Evolutionary conservation across 2,113 vertebrate species (phyloP).

Genomic region (Rhinoderma darwinii): DNA sequence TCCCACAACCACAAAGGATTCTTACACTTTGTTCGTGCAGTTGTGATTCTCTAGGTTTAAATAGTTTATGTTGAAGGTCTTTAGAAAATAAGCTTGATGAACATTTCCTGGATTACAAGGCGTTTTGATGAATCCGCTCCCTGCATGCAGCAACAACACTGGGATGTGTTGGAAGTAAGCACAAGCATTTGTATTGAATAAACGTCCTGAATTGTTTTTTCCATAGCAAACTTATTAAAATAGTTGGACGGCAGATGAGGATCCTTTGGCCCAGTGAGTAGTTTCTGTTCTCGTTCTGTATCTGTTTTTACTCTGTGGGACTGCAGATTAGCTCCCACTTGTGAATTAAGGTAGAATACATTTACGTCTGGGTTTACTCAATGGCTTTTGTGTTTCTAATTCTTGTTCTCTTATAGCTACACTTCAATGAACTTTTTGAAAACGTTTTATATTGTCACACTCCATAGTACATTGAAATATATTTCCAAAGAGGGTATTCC

Average conservation of each 20-base stretch:
- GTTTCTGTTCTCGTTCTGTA: slow-evolving; percentile 11
- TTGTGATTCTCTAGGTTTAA: background rate
- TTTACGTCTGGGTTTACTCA: background rate
- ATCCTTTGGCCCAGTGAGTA: slow-evolving; percentile 17
- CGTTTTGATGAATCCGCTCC: background rate
- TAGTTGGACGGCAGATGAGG: slow-evolving; percentile 30
- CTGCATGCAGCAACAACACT: background rate
- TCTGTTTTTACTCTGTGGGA: slow-evolving; percentile 16
- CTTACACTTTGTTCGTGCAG: background rate
- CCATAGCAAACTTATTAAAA: slow-evolving; percentile 15
- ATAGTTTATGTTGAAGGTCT: background rate
- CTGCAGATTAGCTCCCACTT: background rate
- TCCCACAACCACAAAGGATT: background rate
- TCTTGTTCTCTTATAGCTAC: background rate
- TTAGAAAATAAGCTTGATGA: background rate
- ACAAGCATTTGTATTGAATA: slow-evolving; percentile 2
- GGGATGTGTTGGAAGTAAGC: slow-evolving; percentile 3
- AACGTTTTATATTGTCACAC: too few species aligned
- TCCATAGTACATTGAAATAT: too few species aligned
- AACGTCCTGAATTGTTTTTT: slow-evolving; percentile 1
- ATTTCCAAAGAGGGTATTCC: too few species aligned
- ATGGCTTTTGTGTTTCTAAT: background rate
- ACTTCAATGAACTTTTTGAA: background rate
- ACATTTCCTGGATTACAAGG: background rate
- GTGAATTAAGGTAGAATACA: background rate